Evolutionary conservation across 2,888 invertebrate species (phyloP).

Genomic region (Cephus runcator): DNA sequence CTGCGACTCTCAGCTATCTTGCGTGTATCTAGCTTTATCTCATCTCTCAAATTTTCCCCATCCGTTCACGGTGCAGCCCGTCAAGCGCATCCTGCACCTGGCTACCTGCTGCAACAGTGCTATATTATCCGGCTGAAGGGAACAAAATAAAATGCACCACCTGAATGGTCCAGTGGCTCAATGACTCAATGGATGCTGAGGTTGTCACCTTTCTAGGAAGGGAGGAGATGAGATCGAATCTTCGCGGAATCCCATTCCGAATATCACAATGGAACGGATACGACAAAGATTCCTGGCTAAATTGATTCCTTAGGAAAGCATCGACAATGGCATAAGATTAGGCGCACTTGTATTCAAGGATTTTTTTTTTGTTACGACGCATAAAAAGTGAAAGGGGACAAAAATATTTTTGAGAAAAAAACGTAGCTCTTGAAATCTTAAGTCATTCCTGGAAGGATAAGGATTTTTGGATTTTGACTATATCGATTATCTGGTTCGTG

Average conservation of each 20-base stretch:
- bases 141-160: background rate
- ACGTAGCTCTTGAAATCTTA: background rate
- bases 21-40: constrained; percentile 17
- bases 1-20: constrained; percentile 21
- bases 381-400: background rate
- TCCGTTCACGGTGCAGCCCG: constrained; percentile 16
- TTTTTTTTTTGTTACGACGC: background rate
- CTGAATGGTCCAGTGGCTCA: background rate
- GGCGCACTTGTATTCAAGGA: background rate
- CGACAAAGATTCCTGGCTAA: background rate
- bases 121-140: background rate
- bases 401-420: background rate
- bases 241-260: background rate
- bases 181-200: background rate
- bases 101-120: constrained; percentile 43
- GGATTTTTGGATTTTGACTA: background rate
- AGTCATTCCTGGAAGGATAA: background rate
- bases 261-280: background rate
- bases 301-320: background rate
- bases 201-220: background rate
- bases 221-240: background rate
- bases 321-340: background rate
- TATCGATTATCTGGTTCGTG: background rate
- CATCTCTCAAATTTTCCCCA: constrained; percentile 19
- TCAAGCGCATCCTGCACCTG: constrained; percentile 46